Base-by-base conservation (phyloP, 2,888 invertebrate genomes). In the Sinopyrophorus schimmeli region DNA sequence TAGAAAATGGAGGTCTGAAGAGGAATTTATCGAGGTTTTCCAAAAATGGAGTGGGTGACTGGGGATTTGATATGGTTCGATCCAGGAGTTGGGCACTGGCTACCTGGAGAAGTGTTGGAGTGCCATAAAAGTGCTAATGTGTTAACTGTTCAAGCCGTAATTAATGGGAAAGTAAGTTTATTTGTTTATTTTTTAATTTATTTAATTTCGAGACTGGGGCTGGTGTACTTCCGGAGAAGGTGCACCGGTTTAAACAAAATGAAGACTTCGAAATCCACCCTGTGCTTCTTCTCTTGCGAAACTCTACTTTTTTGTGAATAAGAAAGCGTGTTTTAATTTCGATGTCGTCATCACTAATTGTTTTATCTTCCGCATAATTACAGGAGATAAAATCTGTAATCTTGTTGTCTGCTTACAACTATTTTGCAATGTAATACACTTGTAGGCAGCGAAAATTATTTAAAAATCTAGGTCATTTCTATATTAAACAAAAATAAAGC, bases 31-130 rank as follows among this genome's bases (percentile, higher is more conserved):
- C n/a, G n/a, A n/a, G n/a, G n/a, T n/a, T n/a, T n/a, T 20, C 2
- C 10, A 2, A 39, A 35, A 15, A 68, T 71, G 69, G 84, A 85
- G 71, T 86, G 86, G 85, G 74, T 77, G 63, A 80, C 83, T 79
- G 92, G 93, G 51, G 92, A 93, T 73, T 80, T 92, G 74, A 90
- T 94, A 68, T 94, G 94, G 94, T 94, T 94, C 78, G 92, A 93
- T 76, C 87, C 92, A 30, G 92, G 92, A 26, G 83, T 92, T 63
- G 87, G 91, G 59, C 90, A 92, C 73, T 90, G 91, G 64, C 81
- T 94, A 64, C 93, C 94, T 35, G 94, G 94, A 47, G 89, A 91
- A 75, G 88, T 95, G 55, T 78, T 90, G 64, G 94, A 94, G 76
- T 89, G 88, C 61, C 92, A 93, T 76, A 83, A 87, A 52, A 89